phyloP scores from a whole-genome alignment of 1,140 invertebrate species.

The Anoplolepis gracilipes region DNA sequence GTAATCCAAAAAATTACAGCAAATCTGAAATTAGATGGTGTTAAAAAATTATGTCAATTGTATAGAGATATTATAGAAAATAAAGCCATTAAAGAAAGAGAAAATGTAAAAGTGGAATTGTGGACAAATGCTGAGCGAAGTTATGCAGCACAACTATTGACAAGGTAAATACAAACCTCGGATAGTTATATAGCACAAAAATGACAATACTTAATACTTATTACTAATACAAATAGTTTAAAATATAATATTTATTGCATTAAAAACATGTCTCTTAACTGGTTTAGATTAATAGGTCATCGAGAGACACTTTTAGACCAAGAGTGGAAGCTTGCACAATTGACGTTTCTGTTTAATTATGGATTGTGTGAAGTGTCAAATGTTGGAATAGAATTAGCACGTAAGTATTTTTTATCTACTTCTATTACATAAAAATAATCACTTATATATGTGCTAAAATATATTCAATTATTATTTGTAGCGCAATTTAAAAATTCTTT shows the following conservation, averaged over 20 bases:
- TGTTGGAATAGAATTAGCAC: slow-evolving; percentile 87
- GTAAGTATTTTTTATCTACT: slow-evolving; percentile 82
- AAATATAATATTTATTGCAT: background rate
- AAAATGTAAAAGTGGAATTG: slow-evolving; percentile 83
- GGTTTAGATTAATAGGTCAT: slow-evolving; percentile 87
- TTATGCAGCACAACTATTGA: slow-evolving; percentile 89
- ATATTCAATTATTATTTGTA: slow-evolving; percentile 60
- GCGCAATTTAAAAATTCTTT: slow-evolving; percentile 88
- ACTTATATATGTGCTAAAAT: slow-evolving; percentile 21
- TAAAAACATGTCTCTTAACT: slow-evolving; percentile 9
- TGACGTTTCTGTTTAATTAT: slow-evolving; percentile 88
- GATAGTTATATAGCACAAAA: background rate
- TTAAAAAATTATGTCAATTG: slow-evolving; percentile 88
- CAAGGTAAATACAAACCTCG: slow-evolving; percentile 78
- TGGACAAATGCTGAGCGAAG: slow-evolving; percentile 90
- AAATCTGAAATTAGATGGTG: slow-evolving; percentile 87
- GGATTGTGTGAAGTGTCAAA: slow-evolving; percentile 88
- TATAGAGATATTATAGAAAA: slow-evolving; percentile 87
- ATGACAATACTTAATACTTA: background rate
- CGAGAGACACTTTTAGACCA: slow-evolving; percentile 87
- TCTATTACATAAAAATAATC: slow-evolving; percentile 42
- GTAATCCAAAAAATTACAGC: slow-evolving; percentile 88
- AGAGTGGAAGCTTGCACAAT: slow-evolving; percentile 89
- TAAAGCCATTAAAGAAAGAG: slow-evolving; percentile 83
- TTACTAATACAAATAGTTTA: background rate